A percentile compares a stretch with the other conserved stretches of the same genome.
Conservation (phyloP, 2,797 vertebrate genomes). For the Atherinosoma microstoma region DNA sequence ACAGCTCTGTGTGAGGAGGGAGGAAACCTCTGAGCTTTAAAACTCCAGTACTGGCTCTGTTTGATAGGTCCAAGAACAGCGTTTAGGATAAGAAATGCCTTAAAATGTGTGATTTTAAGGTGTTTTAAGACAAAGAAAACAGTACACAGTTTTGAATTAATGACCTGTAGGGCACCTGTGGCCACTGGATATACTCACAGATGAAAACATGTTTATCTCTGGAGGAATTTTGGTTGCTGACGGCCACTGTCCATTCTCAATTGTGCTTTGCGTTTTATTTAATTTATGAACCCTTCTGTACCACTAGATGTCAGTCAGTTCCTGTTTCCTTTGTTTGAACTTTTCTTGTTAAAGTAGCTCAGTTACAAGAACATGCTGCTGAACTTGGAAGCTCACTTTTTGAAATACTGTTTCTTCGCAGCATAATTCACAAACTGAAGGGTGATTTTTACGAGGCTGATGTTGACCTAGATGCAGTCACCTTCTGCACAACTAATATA, state of each 20-base stretch:
- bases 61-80: too few relatives aligned
- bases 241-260: too few relatives aligned
- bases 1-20: too few relatives aligned
- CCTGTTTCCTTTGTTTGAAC: background rate
- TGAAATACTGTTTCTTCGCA: background rate
- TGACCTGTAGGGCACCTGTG: too few relatives aligned
- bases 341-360: background rate
- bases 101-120: background rate
- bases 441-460: background rate
- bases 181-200: background rate
- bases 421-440: background rate
- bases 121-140: background rate
- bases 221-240: too few relatives aligned
- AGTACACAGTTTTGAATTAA: background rate
- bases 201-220: too few relatives aligned
- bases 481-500: background rate
- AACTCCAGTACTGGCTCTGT: too few relatives aligned
- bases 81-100: background rate
- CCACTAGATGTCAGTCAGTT: background rate
- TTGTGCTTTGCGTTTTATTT: too few relatives aligned
- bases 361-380: background rate
- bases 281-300: too few relatives aligned
- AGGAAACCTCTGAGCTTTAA: too few relatives aligned
- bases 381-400: constrained; percentile 5
- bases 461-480: background rate